Percentiles rank a stretch among this genome's conserved stretches.
Evolutionary conservation across 2,797 vertebrate species (phyloP).

Genomic region (Acestrorhynchus altus): DNA sequence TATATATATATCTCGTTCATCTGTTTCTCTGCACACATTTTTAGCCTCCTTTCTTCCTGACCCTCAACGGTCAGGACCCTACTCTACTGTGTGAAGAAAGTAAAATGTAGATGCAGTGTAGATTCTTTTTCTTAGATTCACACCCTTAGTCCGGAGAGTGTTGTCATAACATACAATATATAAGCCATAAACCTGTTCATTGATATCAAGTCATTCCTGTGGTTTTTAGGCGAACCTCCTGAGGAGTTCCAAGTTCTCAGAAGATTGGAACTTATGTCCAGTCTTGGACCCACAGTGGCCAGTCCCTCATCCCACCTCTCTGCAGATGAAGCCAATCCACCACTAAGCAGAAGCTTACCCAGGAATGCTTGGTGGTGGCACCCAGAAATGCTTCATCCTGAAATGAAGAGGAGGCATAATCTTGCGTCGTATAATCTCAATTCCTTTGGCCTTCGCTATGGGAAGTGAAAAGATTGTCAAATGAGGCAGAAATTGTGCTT

Average conservation of each 20-base stretch:
- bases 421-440: slow-evolving; percentile 80
- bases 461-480: slow-evolving; percentile 64
- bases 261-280: slow-evolving; percentile 37
- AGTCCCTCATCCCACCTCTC: slow-evolving; percentile 14
- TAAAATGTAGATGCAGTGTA: no score
- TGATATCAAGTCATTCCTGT: no score
- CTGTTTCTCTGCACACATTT: no score
- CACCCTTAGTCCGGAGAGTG: no score
- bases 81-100: no score
- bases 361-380: slow-evolving; percentile 59
- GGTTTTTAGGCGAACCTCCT: slow-evolving; percentile 49
- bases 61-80: no score
- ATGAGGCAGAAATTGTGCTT: not conserved
- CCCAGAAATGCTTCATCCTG: slow-evolving; percentile 43
- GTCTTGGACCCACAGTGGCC: not conserved
- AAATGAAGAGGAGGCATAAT: slow-evolving; percentile 69
- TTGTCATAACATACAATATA: no score
- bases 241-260: slow-evolving; percentile 59
- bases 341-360: slow-evolving; percentile 33
- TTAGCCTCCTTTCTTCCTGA: no score
- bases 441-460: slow-evolving; percentile 82
- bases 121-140: no score
- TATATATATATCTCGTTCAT: no score
- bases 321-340: slow-evolving; percentile 25
- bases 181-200: no score